Conservation (phyloP, 1,140 invertebrate species). For the Armadillidium nasatum region DNA sequence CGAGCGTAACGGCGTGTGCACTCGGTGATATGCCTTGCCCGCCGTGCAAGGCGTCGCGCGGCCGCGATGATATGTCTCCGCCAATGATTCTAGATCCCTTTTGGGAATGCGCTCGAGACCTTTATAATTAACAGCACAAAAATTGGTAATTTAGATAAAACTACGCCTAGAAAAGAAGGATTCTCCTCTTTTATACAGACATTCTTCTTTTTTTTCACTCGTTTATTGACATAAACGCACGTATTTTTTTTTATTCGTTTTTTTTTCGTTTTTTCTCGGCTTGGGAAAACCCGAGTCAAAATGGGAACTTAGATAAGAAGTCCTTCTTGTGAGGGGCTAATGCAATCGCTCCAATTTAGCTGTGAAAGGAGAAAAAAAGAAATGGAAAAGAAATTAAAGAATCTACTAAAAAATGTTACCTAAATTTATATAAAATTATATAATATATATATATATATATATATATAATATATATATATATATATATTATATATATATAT, state of each 20-base stretch:
- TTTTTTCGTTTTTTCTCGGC: not conserved
- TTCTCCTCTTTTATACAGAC: not conserved
- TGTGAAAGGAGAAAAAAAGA: not conserved
- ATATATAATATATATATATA: too few species aligned
- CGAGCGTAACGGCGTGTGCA: not conserved
- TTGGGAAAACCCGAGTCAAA: not conserved
- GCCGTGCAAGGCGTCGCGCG: too few species aligned
- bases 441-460: too few species aligned
- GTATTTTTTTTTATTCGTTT: not conserved
- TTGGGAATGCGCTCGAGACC: not conserved
- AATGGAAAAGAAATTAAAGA: too few species aligned
- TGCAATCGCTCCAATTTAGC: not conserved
- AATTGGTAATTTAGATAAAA: slow-evolving; percentile 4
- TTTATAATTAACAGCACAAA: not conserved
- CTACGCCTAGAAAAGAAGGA: not conserved
- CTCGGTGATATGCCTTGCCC: not conserved
- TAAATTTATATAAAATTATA: too few species aligned
- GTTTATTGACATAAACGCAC: not conserved
- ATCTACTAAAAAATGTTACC: too few species aligned
- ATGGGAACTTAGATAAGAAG: not conserved
- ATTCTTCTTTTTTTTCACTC: not conserved
- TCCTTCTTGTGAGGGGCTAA: not conserved
- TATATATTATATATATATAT: too few species aligned
- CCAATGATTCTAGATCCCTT: not conserved
- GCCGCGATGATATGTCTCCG: not conserved